phyloP scores from a whole-genome alignment of 53 echinoderm and acorn worm species.

The Echinometra lucunter region DNA sequence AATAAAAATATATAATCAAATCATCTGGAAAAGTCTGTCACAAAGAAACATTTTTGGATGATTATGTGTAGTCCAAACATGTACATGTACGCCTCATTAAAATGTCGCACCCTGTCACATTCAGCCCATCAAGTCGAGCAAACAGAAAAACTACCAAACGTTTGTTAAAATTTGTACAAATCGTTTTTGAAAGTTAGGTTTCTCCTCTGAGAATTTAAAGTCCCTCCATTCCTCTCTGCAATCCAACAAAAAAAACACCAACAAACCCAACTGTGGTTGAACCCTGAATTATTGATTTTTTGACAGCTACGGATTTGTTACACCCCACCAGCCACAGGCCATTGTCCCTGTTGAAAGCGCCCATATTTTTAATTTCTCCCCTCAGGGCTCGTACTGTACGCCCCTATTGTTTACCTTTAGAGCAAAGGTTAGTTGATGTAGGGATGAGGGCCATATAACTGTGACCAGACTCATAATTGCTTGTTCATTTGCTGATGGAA shows the following conservation, averaged over 20 bases:
- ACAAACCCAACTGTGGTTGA: neutral
- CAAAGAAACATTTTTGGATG: neutral
- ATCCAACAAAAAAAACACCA: slow-evolving; percentile 24
- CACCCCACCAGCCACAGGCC: neutral
- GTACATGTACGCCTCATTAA: neutral
- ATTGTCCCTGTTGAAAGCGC: slow-evolving; percentile 16
- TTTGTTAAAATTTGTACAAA: neutral
- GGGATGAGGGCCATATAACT: neutral
- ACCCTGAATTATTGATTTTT: slow-evolving; percentile 14
- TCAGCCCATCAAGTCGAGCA: neutral
- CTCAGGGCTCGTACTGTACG: neutral
- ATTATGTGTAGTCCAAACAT: neutral
- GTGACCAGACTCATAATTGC: neutral
- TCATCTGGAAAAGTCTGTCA: neutral
- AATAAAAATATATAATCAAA: neutral
- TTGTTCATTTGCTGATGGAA: neutral
- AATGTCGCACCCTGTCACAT: neutral
- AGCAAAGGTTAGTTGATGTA: neutral
- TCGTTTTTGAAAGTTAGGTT: neutral
- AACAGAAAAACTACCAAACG: neutral
- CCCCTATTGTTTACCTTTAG: slow-evolving; percentile 23
- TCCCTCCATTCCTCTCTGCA: neutral
- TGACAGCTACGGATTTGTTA: slow-evolving; percentile 32
- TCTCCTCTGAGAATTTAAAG: neutral
- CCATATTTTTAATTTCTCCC: neutral